phyloP scores from a whole-genome alignment of 2,113 vertebrate species.

The human region GRCh38 chr5:172438001-172438500 shows the following conservation, averaged over 20 bases:
- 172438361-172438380: neutral
- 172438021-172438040: accelerated
- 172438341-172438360: too few relatives aligned
- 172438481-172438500: neutral
- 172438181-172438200: neutral
- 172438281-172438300: neutral
- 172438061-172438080: neutral
- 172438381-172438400: neutral
- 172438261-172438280: neutral
- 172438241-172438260: neutral
- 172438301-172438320: neutral
- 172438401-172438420: neutral
- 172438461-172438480: neutral
- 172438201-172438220: neutral
- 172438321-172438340: neutral
- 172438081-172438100: neutral
- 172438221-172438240: neutral
- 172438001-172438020: neutral
- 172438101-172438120: neutral
- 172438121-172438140: too few relatives aligned
- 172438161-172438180: neutral
- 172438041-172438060: accelerated
- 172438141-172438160: neutral
- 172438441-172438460: neutral
- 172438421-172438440: neutral